Percentiles rank a stretch among this genome's conserved stretches.
These are phyloP conservation scores for Gymnocephalus cernua DNA, from an alignment of 2,113 vertebrate species.

Conservation along the genomic window DNA sequence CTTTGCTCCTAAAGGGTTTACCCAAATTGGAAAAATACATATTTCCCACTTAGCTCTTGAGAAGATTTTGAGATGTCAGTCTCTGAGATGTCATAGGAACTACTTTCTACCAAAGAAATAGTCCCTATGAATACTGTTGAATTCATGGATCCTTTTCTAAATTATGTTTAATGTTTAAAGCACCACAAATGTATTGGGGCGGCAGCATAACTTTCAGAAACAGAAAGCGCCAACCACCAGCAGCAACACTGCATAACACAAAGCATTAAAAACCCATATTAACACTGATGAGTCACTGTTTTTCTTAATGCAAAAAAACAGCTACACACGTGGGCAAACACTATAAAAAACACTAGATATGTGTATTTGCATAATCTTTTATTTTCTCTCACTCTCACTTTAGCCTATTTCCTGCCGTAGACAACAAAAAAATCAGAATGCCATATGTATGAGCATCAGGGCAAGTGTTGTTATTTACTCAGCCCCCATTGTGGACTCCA, in stretches of 20 bases:
- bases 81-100: slow-evolving; percentile 9
- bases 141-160: background rate
- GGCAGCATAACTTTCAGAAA: slow-evolving; percentile 33
- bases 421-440: slow-evolving; percentile 31
- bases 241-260: slow-evolving; percentile 39
- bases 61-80: background rate
- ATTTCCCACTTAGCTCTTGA: background rate
- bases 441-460: slow-evolving; percentile 70
- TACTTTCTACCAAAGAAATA: slow-evolving; percentile 18
- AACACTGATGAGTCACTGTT: slow-evolving; percentile 52
- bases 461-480: slow-evolving; percentile 65
- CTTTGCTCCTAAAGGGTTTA: background rate
- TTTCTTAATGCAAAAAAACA: slow-evolving; percentile 27
- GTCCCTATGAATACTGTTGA: background rate
- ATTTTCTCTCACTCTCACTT: slow-evolving; percentile 13
- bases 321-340: slow-evolving; percentile 40
- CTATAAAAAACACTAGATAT: slow-evolving; percentile 33
- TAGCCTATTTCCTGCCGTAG: slow-evolving; percentile 43
- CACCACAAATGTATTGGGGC: slow-evolving; percentile 13
- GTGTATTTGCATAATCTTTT: slow-evolving; percentile 47
- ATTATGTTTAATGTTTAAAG: slow-evolving; percentile 13
- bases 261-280: slow-evolving; percentile 50
- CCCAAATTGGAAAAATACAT: background rate
- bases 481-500: slow-evolving; percentile 50
- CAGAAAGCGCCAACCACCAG: slow-evolving; percentile 9